A percentile compares a stretch with the other conserved stretches of the same genome.
These are phyloP conservation scores for Sorex fumeus DNA, from an alignment of 2,113 vertebrate genomes.

Conservation along the genomic window DNA sequence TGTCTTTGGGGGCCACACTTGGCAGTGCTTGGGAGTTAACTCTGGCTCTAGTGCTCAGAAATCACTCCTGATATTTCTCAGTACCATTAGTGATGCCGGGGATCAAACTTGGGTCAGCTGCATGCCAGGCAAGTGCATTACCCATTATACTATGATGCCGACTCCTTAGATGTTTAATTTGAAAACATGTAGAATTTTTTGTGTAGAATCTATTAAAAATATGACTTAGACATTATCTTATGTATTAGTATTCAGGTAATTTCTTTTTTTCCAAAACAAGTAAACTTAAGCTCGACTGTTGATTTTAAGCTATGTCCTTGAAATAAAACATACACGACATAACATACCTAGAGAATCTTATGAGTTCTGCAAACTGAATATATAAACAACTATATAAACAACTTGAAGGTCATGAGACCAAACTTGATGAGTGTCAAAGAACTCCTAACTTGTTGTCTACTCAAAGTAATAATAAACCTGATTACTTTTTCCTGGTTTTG, in stretches of 20 bases:
- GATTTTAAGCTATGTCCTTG: constrained; percentile 29
- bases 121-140: too few relatives aligned
- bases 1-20: too few relatives aligned
- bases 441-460: background rate
- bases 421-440: background rate
- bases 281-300: background rate
- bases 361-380: background rate
- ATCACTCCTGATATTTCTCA: too few relatives aligned
- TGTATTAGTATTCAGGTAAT: background rate
- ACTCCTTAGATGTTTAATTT: too few relatives aligned
- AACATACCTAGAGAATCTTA: background rate
- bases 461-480: background rate
- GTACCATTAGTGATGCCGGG: too few relatives aligned
- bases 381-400: background rate
- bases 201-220: background rate
- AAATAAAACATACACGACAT: constrained; percentile 3
- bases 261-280: constrained; percentile 10
- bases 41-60: too few relatives aligned
- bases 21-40: too few relatives aligned
- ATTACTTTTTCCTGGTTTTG: background rate
- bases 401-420: background rate
- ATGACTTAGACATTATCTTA: background rate
- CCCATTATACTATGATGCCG: too few relatives aligned
- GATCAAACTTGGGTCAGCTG: too few relatives aligned
- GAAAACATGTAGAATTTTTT: too few relatives aligned